A percentile compares a stretch with the other conserved stretches of the same genome.
Evolutionary conservation across 2,113 vertebrate species (phyloP).

Genomic region (Aptenodytes forsteri): DNA sequence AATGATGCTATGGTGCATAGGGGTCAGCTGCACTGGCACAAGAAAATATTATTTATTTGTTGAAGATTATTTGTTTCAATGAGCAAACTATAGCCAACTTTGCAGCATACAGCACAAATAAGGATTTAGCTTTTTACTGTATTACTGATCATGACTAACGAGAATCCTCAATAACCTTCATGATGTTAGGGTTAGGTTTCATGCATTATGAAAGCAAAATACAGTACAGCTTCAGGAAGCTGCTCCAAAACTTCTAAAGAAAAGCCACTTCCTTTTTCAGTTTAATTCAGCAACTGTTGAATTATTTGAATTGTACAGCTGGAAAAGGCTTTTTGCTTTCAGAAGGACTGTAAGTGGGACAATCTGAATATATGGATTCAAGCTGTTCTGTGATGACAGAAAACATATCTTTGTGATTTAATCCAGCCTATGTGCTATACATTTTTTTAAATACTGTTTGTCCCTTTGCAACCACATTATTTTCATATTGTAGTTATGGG

Average conservation of each 20-base stretch:
- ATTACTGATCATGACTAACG: neutral
- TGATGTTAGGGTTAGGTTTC: neutral
- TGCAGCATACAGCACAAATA: neutral
- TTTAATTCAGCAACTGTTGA: neutral
- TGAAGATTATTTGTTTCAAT: neutral
- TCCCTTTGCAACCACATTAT: neutral
- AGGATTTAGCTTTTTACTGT: neutral
- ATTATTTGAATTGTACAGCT: neutral
- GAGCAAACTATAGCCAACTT: neutral
- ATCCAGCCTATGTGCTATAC: neutral
- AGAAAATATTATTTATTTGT: neutral
- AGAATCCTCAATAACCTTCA: neutral
- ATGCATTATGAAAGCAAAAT: neutral
- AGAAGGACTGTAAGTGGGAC: neutral
- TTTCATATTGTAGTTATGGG: neutral
- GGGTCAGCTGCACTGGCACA: neutral
- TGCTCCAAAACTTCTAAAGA: conserved; percentile 1
- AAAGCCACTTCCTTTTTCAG: neutral
- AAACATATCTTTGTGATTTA: neutral
- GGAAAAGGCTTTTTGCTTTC: neutral
- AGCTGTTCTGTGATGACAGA: neutral
- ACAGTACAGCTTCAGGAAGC: neutral
- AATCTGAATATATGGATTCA: neutral
- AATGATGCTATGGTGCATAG: neutral
- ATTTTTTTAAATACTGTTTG: neutral